Conservation (phyloP, 2,888 invertebrate species). For the Cremastinae sp. region DNA sequence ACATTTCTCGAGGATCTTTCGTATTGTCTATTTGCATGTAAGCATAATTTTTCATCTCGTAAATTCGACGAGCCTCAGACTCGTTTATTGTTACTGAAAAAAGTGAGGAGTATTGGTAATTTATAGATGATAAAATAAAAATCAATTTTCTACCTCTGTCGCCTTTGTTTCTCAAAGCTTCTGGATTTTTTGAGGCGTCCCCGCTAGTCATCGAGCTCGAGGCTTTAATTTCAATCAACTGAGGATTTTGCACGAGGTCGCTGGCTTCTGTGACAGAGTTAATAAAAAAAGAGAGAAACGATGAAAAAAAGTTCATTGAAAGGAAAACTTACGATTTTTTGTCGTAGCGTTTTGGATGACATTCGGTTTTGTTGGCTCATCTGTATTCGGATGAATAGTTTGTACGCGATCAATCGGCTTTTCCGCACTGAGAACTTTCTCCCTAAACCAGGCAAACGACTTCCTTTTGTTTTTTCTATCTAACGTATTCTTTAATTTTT, state of each 20-base stretch:
- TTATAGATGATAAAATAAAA: neutral
- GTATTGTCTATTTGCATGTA: slow-evolving; percentile 64
- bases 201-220: slow-evolving; percentile 10
- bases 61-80: slow-evolving; percentile 64
- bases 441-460: slow-evolving; percentile 53
- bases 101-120: neutral
- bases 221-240: slow-evolving; percentile 38
- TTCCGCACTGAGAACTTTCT: slow-evolving; percentile 55
- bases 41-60: slow-evolving; percentile 73
- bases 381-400: slow-evolving; percentile 63
- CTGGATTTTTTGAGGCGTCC: slow-evolving; percentile 5
- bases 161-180: slow-evolving; percentile 3
- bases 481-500: slow-evolving; percentile 34
- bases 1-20: slow-evolving; percentile 31
- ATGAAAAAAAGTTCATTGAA: neutral
- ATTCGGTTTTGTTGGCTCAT: slow-evolving; percentile 48
- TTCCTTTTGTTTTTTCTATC: slow-evolving; percentile 53
- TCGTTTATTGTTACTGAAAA: slow-evolving; percentile 41
- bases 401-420: slow-evolving; percentile 55
- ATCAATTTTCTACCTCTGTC: slow-evolving; percentile 38
- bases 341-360: slow-evolving; percentile 30
- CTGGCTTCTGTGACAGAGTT: slow-evolving; percentile 48
- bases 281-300: neutral
- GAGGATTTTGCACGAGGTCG: slow-evolving; percentile 53
- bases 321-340: slow-evolving; percentile 54